A percentile compares a stretch with the other conserved stretches of the same genome.
Conservation (phyloP, 2,113 vertebrate genomes). For the Podocnemis expansa region DNA sequence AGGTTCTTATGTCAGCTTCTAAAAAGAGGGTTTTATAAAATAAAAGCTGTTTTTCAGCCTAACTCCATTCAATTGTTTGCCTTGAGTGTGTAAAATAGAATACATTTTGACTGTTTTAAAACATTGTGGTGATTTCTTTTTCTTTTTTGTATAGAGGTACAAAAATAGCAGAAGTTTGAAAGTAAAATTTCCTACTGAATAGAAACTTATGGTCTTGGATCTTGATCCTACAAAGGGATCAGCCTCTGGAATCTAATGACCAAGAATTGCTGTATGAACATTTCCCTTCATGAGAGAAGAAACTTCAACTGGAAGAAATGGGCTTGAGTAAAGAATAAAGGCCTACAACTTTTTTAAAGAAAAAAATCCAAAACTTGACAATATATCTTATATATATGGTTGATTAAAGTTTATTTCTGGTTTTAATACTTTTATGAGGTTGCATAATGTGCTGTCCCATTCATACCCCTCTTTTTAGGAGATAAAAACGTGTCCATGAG, state of each 20-base stretch:
- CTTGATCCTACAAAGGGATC: neutral
- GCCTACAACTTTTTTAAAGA: neutral
- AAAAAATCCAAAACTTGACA: neutral
- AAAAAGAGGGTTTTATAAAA: neutral
- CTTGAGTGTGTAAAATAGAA: neutral
- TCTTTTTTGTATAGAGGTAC: neutral
- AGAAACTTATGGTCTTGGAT: neutral
- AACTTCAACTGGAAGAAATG: neutral
- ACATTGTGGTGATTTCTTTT: neutral
- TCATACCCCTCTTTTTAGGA: conserved; percentile 8
- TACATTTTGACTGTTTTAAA: neutral
- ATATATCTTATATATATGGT: neutral
- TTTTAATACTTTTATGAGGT: conserved; percentile 17
- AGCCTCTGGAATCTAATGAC: neutral
- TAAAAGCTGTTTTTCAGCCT: neutral
- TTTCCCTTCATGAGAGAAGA: neutral
- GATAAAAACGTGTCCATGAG: neutral
- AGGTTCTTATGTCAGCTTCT: neutral
- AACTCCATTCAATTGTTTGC: neutral
- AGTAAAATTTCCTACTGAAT: neutral
- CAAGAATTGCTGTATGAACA: neutral
- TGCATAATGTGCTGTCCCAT: neutral
- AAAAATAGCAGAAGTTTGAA: neutral
- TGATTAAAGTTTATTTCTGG: neutral
- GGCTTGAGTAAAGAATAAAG: neutral